Evolutionary conservation across 1,140 invertebrate species (phyloP).

Genomic region (Antheraea mylitta): DNA sequence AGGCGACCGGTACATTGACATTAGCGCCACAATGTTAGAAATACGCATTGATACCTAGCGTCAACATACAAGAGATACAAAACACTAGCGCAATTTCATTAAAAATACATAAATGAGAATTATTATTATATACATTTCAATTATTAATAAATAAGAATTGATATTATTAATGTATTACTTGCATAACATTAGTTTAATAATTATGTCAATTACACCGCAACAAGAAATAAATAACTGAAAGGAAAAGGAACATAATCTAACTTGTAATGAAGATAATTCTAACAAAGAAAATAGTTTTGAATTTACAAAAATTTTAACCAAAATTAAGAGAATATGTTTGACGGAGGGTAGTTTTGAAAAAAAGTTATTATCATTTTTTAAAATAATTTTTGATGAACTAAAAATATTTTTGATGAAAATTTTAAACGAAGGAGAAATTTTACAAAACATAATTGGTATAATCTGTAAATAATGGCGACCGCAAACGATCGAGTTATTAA

Average conservation of each 20-base stretch:
- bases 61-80: no score
- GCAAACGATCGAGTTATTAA: conserved; percentile 3
- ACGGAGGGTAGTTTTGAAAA: neutral
- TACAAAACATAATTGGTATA: neutral
- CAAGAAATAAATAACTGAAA: no score
- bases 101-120: no score
- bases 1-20: no score
- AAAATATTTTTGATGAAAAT: conserved; percentile 6
- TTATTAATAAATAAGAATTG: no score
- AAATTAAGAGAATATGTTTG: neutral
- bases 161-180: no score
- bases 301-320: conserved; percentile 4
- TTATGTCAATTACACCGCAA: no score
- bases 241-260: neutral
- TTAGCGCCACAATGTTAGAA: no score
- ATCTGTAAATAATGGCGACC: neutral
- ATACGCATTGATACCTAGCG: no score
- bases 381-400: conserved; percentile 10
- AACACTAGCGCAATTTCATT: no score
- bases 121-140: no score
- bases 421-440: conserved; percentile 2
- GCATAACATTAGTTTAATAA: no score
- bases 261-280: neutral
- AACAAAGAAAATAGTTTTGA: conserved; percentile 7
- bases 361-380: neutral